These are phyloP conservation scores for Panurus biarmicus DNA, from an alignment of 2,113 vertebrate genomes.

Conservation along the genomic window DNA sequence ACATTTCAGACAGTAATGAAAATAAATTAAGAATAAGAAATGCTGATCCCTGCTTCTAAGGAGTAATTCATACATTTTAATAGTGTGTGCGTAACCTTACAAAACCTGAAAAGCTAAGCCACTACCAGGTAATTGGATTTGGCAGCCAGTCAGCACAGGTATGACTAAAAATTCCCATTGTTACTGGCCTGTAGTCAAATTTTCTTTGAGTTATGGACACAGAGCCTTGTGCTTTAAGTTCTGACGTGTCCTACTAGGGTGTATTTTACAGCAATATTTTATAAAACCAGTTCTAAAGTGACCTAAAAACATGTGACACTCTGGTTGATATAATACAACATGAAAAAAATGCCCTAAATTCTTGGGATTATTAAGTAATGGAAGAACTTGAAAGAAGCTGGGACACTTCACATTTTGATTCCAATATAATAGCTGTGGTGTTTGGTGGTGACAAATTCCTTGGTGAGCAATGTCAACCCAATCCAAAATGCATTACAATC, in stretches of 20 bases:
- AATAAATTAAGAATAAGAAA: background rate
- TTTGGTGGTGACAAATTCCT: background rate
- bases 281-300: background rate
- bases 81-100: background rate
- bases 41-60: background rate
- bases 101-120: background rate
- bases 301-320: background rate
- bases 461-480: background rate
- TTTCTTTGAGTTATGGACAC: background rate
- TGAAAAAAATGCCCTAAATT: conserved; percentile 13
- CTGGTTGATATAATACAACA: background rate
- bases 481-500: background rate
- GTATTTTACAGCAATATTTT: background rate
- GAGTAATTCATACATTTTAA: background rate
- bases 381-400: background rate
- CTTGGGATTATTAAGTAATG: background rate
- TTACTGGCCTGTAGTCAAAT: background rate
- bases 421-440: background rate
- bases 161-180: background rate
- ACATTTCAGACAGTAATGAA: background rate
- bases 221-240: background rate
- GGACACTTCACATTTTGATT: background rate
- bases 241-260: background rate
- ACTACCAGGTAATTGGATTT: background rate
- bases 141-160: background rate